Evolutionary conservation across 2,797 vertebrate species (phyloP).

Genomic region (Antrozous pallidus): DNA sequence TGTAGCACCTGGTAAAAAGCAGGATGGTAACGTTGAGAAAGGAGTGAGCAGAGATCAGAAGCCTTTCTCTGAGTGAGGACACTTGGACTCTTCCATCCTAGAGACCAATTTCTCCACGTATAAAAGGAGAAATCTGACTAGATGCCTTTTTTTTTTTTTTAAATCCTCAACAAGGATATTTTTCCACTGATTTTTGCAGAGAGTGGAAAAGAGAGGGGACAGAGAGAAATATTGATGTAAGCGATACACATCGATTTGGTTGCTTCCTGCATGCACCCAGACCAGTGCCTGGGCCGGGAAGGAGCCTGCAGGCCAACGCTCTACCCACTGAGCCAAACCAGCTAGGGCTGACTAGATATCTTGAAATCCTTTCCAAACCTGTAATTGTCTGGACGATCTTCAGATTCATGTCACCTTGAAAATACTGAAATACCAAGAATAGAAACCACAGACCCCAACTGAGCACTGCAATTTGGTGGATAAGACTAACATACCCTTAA

Average conservation of each 20-base stretch:
- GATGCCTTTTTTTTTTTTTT: background rate
- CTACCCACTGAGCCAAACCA: too few species aligned
- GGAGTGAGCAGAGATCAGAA: background rate
- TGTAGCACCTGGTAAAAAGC: constrained; percentile 90
- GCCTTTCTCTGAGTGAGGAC: background rate
- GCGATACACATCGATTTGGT: too few species aligned
- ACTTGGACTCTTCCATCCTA: background rate
- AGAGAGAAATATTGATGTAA: too few species aligned
- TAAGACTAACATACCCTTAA: background rate
- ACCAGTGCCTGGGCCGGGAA: too few species aligned
- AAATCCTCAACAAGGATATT: too few species aligned
- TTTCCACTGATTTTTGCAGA: too few species aligned
- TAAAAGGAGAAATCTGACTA: background rate
- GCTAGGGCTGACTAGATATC: background rate
- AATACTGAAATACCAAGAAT: background rate
- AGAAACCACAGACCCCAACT: background rate
- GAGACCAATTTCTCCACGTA: background rate
- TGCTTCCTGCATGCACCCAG: too few species aligned
- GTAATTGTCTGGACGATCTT: background rate
- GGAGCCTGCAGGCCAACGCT: too few species aligned
- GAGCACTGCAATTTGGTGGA: background rate
- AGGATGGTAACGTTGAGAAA: background rate
- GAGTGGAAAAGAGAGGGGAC: too few species aligned
- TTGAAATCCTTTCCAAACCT: background rate
- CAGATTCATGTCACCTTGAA: constrained; percentile 18